Conservation (phyloP, 2,113 vertebrate species). For the Cettia cetti region DNA sequence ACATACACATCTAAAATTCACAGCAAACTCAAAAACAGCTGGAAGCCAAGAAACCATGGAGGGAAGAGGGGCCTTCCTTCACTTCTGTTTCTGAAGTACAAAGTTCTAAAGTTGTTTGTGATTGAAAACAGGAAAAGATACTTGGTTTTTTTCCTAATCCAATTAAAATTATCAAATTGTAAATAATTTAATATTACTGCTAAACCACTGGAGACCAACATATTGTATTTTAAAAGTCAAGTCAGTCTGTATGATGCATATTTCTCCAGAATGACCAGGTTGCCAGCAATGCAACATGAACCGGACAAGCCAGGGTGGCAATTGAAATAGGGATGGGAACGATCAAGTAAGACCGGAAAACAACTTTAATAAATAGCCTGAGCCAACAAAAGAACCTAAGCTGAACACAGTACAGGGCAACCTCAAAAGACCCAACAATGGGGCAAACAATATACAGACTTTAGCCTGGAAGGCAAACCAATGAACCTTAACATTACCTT, state of each 20-base stretch:
- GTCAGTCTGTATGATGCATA: neutral
- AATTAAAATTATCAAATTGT: neutral
- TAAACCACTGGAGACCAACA: neutral
- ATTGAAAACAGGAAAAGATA: neutral
- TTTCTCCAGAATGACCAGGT: neutral
- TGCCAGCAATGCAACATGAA: neutral
- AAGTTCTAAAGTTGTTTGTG: neutral
- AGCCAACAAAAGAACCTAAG: neutral
- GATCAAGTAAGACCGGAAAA: neutral
- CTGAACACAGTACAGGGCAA: neutral
- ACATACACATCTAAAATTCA: neutral
- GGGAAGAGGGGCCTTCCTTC: neutral
- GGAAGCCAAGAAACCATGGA: neutral
- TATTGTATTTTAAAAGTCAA: neutral
- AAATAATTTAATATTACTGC: neutral
- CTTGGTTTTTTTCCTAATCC: neutral
- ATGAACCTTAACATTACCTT: neutral
- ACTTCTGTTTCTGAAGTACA: neutral
- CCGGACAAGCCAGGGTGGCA: neutral
- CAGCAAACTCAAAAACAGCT: neutral
- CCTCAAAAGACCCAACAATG: neutral
- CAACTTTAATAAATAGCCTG: neutral
- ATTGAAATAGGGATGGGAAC: neutral
- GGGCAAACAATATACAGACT: neutral
- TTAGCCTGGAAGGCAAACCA: accelerated